A percentile compares a stretch with the other conserved stretches of the same genome.
These are phyloP conservation scores for Turnix velox DNA, from an alignment of 2,113 vertebrate genomes.

Conservation along the genomic window DNA sequence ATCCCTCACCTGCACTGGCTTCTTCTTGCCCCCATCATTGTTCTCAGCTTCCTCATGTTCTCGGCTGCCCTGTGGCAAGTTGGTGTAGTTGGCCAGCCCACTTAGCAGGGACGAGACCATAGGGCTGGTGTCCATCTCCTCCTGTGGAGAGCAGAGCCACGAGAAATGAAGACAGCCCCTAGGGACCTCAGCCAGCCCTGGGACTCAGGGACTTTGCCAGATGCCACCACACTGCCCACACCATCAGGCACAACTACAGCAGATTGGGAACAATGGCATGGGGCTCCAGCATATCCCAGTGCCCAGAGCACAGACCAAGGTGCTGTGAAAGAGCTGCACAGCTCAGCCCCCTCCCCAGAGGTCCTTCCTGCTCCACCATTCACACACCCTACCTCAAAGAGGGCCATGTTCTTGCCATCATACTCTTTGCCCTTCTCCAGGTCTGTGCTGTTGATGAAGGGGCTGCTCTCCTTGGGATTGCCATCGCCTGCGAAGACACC, in stretches of 20 bases:
- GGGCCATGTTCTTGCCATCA: conserved; percentile 95
- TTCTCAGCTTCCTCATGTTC: conserved; percentile 97
- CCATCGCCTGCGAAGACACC: conserved; percentile 82
- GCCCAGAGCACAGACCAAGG: accelerated
- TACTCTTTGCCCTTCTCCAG: conserved; percentile 93
- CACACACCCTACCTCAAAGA: conserved; percentile 84
- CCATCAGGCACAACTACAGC: accelerated
- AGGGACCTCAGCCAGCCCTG: background rate
- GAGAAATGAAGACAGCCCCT: accelerated
- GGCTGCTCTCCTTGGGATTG: conserved; percentile 97
- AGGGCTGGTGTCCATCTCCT: conserved; percentile 98
- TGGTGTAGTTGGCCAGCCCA: conserved; percentile 97
- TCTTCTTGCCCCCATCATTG: conserved; percentile 85
- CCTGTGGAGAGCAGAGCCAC: conserved; percentile 67
- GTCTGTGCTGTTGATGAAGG: conserved; percentile 97
- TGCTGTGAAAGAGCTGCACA: background rate
- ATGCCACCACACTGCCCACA: background rate
- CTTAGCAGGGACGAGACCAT: conserved; percentile 98
- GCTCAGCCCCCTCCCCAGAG: background rate
- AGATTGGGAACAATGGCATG: background rate
- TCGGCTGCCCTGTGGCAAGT: conserved; percentile 91
- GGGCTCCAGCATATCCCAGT: background rate
- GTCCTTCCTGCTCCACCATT: background rate
- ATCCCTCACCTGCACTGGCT: conserved; percentile 74
- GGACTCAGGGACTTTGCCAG: background rate